These are phyloP conservation scores for Andrena cerasifolii DNA, from an alignment of 1,140 invertebrate species.

Conservation along the genomic window DNA sequence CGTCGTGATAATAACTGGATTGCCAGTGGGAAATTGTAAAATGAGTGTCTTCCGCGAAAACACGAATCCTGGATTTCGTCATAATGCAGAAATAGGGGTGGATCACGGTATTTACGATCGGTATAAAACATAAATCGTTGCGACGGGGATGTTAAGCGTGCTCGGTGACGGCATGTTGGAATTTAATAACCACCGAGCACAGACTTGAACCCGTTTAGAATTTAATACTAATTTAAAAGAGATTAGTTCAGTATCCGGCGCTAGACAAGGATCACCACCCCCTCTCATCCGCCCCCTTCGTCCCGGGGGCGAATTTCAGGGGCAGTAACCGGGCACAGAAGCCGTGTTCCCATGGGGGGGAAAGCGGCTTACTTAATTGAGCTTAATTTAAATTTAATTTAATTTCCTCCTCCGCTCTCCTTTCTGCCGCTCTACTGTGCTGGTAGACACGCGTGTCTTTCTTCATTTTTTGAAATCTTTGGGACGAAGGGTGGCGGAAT, in stretches of 20 bases:
- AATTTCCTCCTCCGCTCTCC: conserved; percentile 59
- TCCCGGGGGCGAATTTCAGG: conserved; percentile 54
- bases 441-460: conserved; percentile 20
- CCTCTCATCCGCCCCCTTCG: conserved; percentile 36
- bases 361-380: conserved; percentile 76
- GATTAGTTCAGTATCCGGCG: conserved; percentile 71
- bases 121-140: conserved; percentile 39
- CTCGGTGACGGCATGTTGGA: conserved; percentile 47
- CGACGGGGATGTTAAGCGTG: conserved; percentile 29
- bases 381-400: conserved; percentile 79
- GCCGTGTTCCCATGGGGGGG: conserved; percentile 68
- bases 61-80: neutral
- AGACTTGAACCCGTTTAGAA: conserved; percentile 63
- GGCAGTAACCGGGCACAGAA: conserved; percentile 58
- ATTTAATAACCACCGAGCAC: conserved; percentile 69
- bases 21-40: too few species aligned
- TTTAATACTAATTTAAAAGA: conserved; percentile 76
- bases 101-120: conserved; percentile 51
- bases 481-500: neutral
- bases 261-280: conserved; percentile 66
- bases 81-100: conserved; percentile 5
- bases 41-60: conserved; percentile 10
- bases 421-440: neutral
- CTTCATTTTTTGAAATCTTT: conserved; percentile 8
- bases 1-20: neutral